phyloP scores from a whole-genome alignment of 2,888 invertebrate genomes.

The Pediacus dermestoides region DNA sequence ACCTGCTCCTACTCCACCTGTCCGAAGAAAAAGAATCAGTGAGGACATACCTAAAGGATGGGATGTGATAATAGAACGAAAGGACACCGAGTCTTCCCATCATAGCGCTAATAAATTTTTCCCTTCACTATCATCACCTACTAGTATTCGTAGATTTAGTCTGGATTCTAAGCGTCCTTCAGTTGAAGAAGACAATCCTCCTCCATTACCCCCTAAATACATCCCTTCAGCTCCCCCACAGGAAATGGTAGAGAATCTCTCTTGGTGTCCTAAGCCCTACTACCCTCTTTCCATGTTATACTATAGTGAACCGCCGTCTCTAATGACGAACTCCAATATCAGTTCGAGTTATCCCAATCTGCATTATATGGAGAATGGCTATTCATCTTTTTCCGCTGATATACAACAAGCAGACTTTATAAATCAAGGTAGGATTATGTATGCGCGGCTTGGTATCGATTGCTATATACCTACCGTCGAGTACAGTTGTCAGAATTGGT shows the following conservation, averaged over 20 bases:
- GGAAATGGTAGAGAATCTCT: conserved; percentile 29
- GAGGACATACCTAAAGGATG: conserved; percentile 38
- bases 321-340: conserved; percentile 14
- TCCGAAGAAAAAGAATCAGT: conserved; percentile 33
- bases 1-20: conserved; percentile 45
- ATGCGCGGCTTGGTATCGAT: not conserved
- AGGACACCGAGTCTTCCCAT: conserved; percentile 17
- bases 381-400: not conserved
- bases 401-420: conserved; percentile 6
- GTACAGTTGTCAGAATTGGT: conserved; percentile 11
- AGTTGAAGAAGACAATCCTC: conserved; percentile 19
- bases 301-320: conserved; percentile 13
- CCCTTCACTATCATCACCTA: conserved; percentile 17
- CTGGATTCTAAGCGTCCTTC: conserved; percentile 16
- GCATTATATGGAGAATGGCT: conserved; percentile 10
- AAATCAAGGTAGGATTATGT: conserved; percentile 9
- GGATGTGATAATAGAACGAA: conserved; percentile 44
- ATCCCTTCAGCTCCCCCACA: conserved; percentile 45
- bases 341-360: conserved; percentile 26
- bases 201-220: conserved; percentile 35
- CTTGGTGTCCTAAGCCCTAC: conserved; percentile 29
- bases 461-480: conserved; percentile 10
- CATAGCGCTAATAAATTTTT: conserved; percentile 3
- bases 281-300: conserved; percentile 13
- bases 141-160: conserved; percentile 22